A percentile compares a stretch with the other conserved stretches of the same genome.
Evolutionary conservation across 2,113 vertebrate genomes (phyloP).

Genomic region (Hyperopisus bebe): DNA sequence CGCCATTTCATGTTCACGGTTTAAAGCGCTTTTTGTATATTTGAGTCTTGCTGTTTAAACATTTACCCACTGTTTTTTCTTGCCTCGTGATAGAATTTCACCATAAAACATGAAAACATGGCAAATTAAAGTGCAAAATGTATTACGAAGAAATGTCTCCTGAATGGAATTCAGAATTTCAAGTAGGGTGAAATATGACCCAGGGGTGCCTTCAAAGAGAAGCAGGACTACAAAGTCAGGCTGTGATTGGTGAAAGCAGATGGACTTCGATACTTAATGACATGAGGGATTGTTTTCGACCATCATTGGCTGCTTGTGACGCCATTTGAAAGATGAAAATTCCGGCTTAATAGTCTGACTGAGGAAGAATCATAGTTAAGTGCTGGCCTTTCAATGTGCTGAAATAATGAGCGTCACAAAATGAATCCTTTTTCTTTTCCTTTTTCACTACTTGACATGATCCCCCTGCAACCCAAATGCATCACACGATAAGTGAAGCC

Average conservation of each 20-base stretch:
- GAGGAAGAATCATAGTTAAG: neutral
- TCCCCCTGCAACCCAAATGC: neutral
- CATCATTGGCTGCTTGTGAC: neutral
- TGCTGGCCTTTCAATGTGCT: neutral
- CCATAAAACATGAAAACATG: neutral
- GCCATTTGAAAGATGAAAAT: neutral
- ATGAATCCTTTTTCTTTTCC: neutral
- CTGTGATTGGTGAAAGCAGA: neutral
- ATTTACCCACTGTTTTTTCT: neutral
- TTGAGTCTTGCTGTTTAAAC: neutral
- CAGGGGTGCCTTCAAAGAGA: neutral
- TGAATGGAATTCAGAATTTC: neutral
- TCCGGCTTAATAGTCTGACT: neutral
- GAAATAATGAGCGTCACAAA: neutral
- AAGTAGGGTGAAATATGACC: neutral
- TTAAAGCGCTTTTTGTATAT: neutral
- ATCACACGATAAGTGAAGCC: neutral
- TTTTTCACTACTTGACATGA: neutral
- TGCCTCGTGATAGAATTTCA: neutral
- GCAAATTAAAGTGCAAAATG: neutral
- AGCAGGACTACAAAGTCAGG: neutral
- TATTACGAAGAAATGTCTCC: neutral
- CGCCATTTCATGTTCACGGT: neutral
- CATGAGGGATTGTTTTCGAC: neutral
- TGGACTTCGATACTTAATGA: neutral